phyloP scores from a whole-genome alignment of 1,140 invertebrate genomes.

The Andrena cerasifolii region DNA sequence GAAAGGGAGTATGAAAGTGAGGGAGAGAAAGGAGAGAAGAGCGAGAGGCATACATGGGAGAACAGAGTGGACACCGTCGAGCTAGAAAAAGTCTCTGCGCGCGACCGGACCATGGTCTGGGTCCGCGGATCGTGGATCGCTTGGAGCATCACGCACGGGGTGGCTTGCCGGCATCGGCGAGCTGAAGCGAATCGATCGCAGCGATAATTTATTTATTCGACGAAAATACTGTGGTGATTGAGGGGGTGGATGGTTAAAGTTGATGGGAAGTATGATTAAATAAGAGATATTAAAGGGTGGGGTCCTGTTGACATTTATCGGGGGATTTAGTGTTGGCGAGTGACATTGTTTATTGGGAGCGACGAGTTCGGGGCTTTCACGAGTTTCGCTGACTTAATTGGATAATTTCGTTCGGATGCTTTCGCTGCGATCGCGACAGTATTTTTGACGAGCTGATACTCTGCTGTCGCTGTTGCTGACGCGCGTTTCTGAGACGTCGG shows the following conservation, averaged over 20 bases:
- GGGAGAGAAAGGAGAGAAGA: slow-evolving; percentile 20
- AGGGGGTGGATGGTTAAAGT: not conserved
- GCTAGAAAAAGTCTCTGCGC: not conserved
- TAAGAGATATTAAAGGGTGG: too few species aligned
- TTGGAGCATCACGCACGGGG: not conserved
- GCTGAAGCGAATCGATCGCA: not conserved
- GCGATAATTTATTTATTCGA: not conserved
- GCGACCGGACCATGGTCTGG: not conserved
- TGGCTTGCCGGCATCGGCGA: not conserved
- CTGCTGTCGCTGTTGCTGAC: not conserved
- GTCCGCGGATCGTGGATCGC: not conserved
- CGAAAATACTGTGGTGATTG: not conserved
- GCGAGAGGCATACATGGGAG: not conserved
- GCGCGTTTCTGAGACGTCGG: not conserved
- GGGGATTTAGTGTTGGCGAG: too few species aligned
- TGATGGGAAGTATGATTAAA: too few species aligned
- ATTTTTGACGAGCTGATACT: too few species aligned
- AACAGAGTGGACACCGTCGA: slow-evolving; percentile 10
- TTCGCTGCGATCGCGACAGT: too few species aligned
- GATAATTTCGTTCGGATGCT: too few species aligned
- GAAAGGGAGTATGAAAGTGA: slow-evolving; percentile 30
- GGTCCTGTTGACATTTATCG: too few species aligned
- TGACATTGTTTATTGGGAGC: too few species aligned
- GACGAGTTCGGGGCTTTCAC: too few species aligned
- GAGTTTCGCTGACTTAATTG: too few species aligned